These are phyloP conservation scores for Cryptoblepharus egeriae DNA, from an alignment of 2,797 vertebrate species.

Conservation along the genomic window DNA sequence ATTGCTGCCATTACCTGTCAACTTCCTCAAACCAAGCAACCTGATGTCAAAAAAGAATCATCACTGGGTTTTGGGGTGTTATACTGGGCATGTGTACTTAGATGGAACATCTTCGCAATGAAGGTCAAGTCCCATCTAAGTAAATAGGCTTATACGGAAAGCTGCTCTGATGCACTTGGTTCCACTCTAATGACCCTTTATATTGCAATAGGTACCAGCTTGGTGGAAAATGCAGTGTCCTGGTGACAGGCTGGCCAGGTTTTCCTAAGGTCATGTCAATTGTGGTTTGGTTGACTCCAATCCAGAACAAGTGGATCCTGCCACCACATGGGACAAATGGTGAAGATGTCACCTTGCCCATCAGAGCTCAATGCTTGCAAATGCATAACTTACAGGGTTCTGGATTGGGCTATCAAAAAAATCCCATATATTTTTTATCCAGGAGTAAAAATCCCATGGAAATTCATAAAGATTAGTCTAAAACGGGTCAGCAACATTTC, in stretches of 20 bases:
- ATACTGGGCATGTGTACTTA: conserved; percentile 12
- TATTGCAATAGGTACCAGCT: neutral
- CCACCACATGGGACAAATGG: too few species aligned
- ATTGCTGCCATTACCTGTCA: neutral
- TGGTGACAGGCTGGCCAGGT: too few species aligned
- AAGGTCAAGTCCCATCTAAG: neutral
- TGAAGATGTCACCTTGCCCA: too few species aligned
- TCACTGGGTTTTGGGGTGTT: conserved; percentile 24
- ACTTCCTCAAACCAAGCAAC: neutral
- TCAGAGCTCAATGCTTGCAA: neutral
- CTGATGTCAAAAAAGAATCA: neutral
- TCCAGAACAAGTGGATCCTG: too few species aligned
- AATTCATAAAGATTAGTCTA: neutral
- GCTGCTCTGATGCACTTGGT: neutral
- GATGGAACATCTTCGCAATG: neutral
- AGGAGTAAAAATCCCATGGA: neutral
- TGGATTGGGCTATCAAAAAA: neutral
- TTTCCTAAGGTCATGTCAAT: too few species aligned
- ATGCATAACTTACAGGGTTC: neutral
- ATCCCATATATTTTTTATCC: neutral
- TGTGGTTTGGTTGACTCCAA: too few species aligned
- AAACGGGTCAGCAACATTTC: too few species aligned
- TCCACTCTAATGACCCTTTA: neutral
- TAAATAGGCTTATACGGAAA: neutral
- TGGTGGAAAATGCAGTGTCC: too few species aligned